Percentiles rank a stretch among this genome's conserved stretches.
phyloP scores from a whole-genome alignment of 1,140 invertebrate genomes.

The Hyles vespertilio region DNA sequence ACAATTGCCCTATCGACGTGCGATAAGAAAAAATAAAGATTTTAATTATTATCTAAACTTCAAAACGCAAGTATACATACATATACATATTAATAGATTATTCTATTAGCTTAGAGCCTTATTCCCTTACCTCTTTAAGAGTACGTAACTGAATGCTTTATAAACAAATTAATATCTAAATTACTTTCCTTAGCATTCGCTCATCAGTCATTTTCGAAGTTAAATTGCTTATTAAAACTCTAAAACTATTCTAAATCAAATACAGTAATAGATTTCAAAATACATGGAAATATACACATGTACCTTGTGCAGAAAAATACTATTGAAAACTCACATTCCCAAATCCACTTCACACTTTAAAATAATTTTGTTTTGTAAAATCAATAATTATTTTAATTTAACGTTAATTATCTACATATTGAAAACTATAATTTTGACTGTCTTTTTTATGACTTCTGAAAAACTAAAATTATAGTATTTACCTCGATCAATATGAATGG shows the following conservation, averaged over 20 bases:
- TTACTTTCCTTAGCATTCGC: slow-evolving; percentile 17
- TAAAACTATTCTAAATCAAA: neutral
- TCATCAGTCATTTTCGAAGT: slow-evolving; percentile 38
- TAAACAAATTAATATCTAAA: slow-evolving; percentile 16
- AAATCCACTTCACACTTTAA: too few species aligned
- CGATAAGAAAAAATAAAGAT: slow-evolving; percentile 13
- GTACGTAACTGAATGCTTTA: slow-evolving; percentile 25
- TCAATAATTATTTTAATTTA: too few species aligned
- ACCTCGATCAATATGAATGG: neutral
- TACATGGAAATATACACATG: neutral
- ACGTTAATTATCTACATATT: too few species aligned
- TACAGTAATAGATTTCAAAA: neutral
- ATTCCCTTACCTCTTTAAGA: slow-evolving; percentile 28
- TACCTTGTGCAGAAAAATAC: neutral
- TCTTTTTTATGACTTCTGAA: neutral
- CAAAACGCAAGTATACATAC: slow-evolving; percentile 10
- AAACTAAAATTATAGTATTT: neutral
- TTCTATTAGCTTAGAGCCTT: slow-evolving; percentile 31
- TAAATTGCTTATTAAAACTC: slow-evolving; percentile 1
- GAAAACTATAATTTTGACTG: neutral
- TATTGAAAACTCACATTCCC: too few species aligned
- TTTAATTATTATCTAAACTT: slow-evolving; percentile 10
- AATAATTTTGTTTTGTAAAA: too few species aligned
- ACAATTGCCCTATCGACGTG: neutral
- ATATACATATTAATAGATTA: slow-evolving; percentile 7